Base-by-base conservation (phyloP, 2,888 invertebrate genomes). In the Leptopterna dolabrata region DNA sequence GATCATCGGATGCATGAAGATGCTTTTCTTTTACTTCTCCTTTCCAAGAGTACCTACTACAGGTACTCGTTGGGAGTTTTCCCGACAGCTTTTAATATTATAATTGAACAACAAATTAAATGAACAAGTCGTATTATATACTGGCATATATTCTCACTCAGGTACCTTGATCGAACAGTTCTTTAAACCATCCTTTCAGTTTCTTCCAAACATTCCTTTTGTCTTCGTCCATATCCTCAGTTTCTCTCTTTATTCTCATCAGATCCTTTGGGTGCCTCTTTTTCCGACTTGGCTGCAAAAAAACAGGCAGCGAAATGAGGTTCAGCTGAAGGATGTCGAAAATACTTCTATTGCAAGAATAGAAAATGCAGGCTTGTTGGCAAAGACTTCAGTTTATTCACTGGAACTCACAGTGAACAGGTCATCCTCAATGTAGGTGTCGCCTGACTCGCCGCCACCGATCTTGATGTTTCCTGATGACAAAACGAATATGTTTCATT, bases 141-240 rank as follows among this genome's bases (percentile, higher is more conserved):
- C 4, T 36, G 36, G 7, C n/a, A n/a, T n/a, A n/a, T n/a, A 11
- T 63, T 51, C n/a, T n/a, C n/a, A 36, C 4, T 14, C n/a, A n/a
- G n/a, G n/a, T 87, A 86, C 88, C 86, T 88, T 88, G 87, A 45
- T 88, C 87, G 45, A 88, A 88, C 14, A 88, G 63, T 83, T 88
- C 88, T 86, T 88, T 88, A 55, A 88, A 88, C 51, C 83, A 88
- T 14, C 87, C 88, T 78, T 87, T 88, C 30, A 88, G 24, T 86
- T 87, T 88, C 51, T 88, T 88, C 87, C 88, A 88, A 4, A 88
- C 81, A 29, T 87, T 88, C 63, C 73, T 86, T 24, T 71, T 86
- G 13, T 88, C 76, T 27, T 71, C 51, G 14, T 63, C 76, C 80
- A 88, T 41, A 11, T 88, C 88, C 19, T 88, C 80, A 3, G 51